Conservation (phyloP, 1,140 invertebrate species). For the Oedothorax gibbosus region DNA sequence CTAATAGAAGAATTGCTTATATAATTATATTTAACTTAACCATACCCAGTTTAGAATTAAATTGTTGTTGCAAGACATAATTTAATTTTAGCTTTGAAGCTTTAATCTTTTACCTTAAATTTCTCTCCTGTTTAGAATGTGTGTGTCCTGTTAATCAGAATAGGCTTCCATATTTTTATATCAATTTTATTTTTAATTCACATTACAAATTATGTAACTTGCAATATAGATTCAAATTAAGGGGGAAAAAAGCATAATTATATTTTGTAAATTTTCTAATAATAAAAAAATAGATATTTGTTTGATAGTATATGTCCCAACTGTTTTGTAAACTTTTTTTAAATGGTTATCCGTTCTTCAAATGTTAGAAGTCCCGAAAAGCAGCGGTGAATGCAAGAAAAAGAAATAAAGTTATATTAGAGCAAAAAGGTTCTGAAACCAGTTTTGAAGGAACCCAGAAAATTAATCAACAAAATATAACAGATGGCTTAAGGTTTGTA, state of each 20-base stretch:
- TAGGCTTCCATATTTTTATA: too few species aligned
- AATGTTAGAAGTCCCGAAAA: neutral
- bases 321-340: neutral
- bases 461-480: neutral
- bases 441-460: neutral
- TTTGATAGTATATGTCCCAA: neutral
- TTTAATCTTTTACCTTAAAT: too few species aligned
- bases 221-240: neutral
- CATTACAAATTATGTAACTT: neutral
- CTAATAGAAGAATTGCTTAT: too few species aligned
- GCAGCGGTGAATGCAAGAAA: conserved; percentile 5
- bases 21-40: too few species aligned
- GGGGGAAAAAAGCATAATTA: neutral
- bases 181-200: too few species aligned
- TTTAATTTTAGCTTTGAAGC: too few species aligned
- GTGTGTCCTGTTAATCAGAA: too few species aligned
- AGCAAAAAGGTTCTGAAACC: neutral
- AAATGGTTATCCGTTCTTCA: neutral
- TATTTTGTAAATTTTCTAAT: neutral
- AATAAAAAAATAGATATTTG: neutral
- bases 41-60: too few species aligned
- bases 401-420: conserved; percentile 8
- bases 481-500: neutral
- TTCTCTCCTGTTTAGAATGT: too few species aligned
- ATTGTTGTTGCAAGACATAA: too few species aligned